Evolutionary conservation across 1,140 invertebrate genomes (phyloP), one percentile per base, ranked within the genome.

Genomic region (Drosophila truncata): DNA sequence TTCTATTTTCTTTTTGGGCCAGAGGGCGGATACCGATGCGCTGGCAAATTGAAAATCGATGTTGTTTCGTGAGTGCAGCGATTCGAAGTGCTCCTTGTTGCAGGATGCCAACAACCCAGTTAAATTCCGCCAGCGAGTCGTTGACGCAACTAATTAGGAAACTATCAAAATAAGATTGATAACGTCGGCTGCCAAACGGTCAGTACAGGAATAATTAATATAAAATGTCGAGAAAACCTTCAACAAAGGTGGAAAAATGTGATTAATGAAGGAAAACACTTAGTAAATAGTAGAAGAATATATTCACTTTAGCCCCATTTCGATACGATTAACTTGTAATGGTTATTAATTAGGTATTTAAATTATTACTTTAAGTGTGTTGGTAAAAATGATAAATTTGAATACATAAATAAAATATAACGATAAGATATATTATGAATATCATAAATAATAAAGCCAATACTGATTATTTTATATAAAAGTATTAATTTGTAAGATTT

Each of bases 41-140:
- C 50, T 49, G 60, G 60, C 66, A 84, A 84, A 84, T 84, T 80
- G 81, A 84, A 84, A 84, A 84, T 84, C 81, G 66, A 84, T 84
- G 62, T 20, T 44, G 57, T 44, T 55, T 64, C 54, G 63, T 77
- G 47, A 27, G 59, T 23, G 57, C 74, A 78, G 37, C 75, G 20
- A 62, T 37, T 55, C 64, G 60, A 55, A 54, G 37, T 33, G 49
- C 47, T 41, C 37, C 52, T 63, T 47, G 54, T 29, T 55, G 37
- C 33, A 59, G 67, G 10, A 54, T 71, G 64, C 71, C 44, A 61
- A 58, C 54, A 65, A 44, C 35, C 33, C 31, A 63, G 73, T 69
- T 50, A 49, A 81, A 81, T 71, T 71, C 33, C 60, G 46, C 25
- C 44, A 31, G 20, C 44, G 67, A 79, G 37, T 50, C 73, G 80